Evolutionary conservation across 2,888 invertebrate species (phyloP).

Genomic region (Psococerastis gibbosa): DNA sequence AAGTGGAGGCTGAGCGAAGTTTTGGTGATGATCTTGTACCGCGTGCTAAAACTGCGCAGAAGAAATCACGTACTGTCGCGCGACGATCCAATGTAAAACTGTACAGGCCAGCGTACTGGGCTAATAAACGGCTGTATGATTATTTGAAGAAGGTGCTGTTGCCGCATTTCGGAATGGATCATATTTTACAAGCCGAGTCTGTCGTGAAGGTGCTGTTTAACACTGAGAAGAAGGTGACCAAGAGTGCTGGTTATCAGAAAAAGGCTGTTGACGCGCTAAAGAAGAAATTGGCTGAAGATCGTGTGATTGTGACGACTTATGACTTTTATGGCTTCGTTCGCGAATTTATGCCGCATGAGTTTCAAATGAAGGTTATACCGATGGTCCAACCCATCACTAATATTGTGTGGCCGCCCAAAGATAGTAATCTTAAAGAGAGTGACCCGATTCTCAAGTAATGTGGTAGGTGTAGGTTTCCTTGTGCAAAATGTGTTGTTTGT

Average conservation of each 20-base stretch:
- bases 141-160: not conserved
- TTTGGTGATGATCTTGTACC: too few species aligned
- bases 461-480: too few species aligned
- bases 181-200: not conserved
- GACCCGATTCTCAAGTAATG: not conserved
- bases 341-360: not conserved
- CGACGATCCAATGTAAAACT: too few species aligned
- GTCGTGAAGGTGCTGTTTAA: not conserved
- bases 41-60: too few species aligned
- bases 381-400: not conserved
- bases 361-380: not conserved
- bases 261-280: not conserved
- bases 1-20: too few species aligned
- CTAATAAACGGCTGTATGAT: not conserved
- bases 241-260: not conserved
- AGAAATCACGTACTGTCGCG: too few species aligned
- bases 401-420: not conserved
- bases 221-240: not conserved
- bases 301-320: not conserved
- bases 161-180: not conserved
- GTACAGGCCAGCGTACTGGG: not conserved
- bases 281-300: not conserved
- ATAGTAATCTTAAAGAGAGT: not conserved
- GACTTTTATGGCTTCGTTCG: not conserved
- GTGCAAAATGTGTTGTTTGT: too few species aligned